Conservation (phyloP, 2,113 vertebrate species). For the Heliornis fulica region DNA sequence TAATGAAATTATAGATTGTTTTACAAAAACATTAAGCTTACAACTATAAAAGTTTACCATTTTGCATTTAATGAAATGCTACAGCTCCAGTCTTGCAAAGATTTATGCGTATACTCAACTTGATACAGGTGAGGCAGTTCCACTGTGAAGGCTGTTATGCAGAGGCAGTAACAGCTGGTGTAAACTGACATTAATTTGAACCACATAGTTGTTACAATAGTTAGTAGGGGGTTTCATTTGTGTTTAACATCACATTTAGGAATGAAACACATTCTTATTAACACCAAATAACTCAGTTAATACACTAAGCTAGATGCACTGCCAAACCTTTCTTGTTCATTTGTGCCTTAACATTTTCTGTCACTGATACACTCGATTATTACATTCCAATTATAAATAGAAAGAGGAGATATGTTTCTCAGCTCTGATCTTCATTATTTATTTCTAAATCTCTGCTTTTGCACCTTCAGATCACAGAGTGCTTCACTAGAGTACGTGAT, state of each 20-base stretch:
- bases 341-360: not conserved
- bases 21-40: constrained; percentile 6
- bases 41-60: not conserved
- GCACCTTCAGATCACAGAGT: not conserved
- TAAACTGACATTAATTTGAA: not conserved
- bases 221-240: not conserved
- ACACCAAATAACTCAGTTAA: not conserved
- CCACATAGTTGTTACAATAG: not conserved
- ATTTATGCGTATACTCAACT: not conserved
- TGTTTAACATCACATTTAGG: not conserved
- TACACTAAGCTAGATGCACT: not conserved
- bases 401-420: not conserved
- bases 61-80: constrained; percentile 1
- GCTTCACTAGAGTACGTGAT: not conserved
- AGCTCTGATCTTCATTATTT: not conserved
- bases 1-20: constrained; percentile 3
- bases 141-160: not conserved
- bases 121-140: not conserved
- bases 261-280: not conserved
- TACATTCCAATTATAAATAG: not conserved
- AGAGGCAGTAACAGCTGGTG: not conserved
- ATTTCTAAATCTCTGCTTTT: not conserved
- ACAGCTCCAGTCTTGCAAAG: not conserved
- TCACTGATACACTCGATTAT: not conserved
- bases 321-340: not conserved